These are phyloP conservation scores for Charaxes varanes DNA, from an alignment of 1,140 invertebrate species.

Conservation along the genomic window DNA sequence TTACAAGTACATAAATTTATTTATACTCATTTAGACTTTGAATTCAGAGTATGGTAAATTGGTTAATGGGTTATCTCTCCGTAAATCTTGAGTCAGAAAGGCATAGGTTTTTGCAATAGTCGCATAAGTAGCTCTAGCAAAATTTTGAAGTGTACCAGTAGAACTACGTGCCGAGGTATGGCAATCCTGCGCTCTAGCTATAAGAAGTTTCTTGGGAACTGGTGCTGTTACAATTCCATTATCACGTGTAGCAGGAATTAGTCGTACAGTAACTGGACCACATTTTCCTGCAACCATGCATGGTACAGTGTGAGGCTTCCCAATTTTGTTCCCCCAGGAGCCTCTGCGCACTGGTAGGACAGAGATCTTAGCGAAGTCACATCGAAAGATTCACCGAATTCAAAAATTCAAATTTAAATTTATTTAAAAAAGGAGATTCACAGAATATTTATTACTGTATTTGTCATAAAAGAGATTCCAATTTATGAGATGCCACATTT, in stretches of 20 bases:
- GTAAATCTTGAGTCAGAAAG: slow-evolving; percentile 98
- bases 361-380: slow-evolving; percentile 96
- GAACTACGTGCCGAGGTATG: slow-evolving; percentile 98
- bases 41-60: slow-evolving; percentile 96
- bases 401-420: no score
- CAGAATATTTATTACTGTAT: no score
- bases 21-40: slow-evolving; percentile 81
- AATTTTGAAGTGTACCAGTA: slow-evolving; percentile 98
- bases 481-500: no score
- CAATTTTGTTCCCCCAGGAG: slow-evolving; percentile 99
- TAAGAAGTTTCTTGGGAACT: slow-evolving; percentile 98
- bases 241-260: slow-evolving; percentile 99
- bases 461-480: no score
- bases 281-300: slow-evolving; percentile 99
- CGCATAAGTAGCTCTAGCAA: slow-evolving; percentile 98
- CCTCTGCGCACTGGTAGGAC: slow-evolving; percentile 98
- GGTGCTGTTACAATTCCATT: slow-evolving; percentile 99
- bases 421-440: no score
- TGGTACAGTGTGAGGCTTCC: slow-evolving; percentile 98
- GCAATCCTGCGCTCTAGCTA: slow-evolving; percentile 99
- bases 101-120: slow-evolving; percentile 99
- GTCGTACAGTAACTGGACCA: slow-evolving; percentile 95
- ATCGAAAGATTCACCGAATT: no score
- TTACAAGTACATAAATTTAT: no score
- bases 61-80: slow-evolving; percentile 92